Evolutionary conservation across 1,140 invertebrate species (phyloP).

Genomic region (Camponotus vicinus): DNA sequence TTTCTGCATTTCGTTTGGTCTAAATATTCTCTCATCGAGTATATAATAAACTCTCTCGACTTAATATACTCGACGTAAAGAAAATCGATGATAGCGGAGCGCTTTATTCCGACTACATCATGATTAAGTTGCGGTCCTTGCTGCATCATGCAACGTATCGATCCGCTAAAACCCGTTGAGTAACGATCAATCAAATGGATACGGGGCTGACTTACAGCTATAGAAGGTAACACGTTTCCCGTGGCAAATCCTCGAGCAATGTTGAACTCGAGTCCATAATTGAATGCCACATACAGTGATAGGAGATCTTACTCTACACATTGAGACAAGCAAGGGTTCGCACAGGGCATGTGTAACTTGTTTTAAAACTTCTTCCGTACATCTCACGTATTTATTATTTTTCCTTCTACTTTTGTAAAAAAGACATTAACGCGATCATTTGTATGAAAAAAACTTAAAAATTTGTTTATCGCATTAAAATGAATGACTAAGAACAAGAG

Average conservation of each 20-base stretch:
- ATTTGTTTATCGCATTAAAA: background rate
- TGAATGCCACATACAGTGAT: slow-evolving; percentile 48
- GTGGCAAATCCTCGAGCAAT: slow-evolving; percentile 54
- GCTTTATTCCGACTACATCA: slow-evolving; percentile 38
- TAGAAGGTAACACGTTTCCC: slow-evolving; percentile 45
- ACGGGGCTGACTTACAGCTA: slow-evolving; percentile 53
- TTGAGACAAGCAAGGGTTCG: background rate
- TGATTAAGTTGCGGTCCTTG: slow-evolving; percentile 43
- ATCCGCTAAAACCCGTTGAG: slow-evolving; percentile 58
- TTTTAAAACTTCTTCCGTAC: background rate
- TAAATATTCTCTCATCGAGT: slow-evolving; percentile 45
- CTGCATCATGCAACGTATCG: slow-evolving; percentile 47
- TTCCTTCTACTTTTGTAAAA: background rate
- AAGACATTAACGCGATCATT: background rate
- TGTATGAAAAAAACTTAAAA: background rate
- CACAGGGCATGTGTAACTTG: background rate
- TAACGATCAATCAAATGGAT: slow-evolving; percentile 63
- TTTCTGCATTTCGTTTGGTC: background rate
- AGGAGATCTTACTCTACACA: slow-evolving; percentile 23
- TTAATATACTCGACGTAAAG: slow-evolving; percentile 37
- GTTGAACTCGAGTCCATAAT: slow-evolving; percentile 55
- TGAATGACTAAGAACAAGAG: background rate
- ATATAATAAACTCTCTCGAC: slow-evolving; percentile 39
- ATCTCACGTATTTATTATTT: background rate
- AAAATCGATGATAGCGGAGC: slow-evolving; percentile 45